Evolutionary conservation across 1,140 invertebrate genomes (phyloP).

Genomic region (Pseudomyrmex dendroicus): DNA sequence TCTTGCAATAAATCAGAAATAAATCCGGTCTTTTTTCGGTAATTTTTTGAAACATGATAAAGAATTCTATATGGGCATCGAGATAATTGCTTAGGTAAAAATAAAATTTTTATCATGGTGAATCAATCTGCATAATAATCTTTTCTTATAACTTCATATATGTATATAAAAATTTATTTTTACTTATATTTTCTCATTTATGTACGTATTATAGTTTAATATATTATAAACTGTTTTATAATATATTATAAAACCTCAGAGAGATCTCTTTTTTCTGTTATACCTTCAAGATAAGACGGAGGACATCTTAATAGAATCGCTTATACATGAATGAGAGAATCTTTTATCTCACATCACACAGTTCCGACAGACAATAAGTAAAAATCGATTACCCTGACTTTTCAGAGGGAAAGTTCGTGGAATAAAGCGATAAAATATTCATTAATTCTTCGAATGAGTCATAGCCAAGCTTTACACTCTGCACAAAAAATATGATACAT

Average conservation of each 20-base stretch:
- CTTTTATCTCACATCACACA: background rate
- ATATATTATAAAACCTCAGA: no score
- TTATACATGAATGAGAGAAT: conserved; percentile 8
- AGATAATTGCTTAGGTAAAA: conserved; percentile 31
- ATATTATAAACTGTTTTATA: no score
- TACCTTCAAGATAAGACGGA: background rate
- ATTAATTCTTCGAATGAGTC: background rate
- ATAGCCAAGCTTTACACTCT: no score
- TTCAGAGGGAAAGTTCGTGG: background rate
- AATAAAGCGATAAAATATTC: background rate
- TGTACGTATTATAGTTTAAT: no score
- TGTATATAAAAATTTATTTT: background rate
- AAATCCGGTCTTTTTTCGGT: background rate
- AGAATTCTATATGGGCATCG: background rate
- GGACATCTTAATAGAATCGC: background rate
- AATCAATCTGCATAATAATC: conserved; percentile 13
- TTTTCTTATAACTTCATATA: background rate
- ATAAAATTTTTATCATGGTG: background rate
- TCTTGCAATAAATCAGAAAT: background rate
- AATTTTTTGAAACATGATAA: background rate
- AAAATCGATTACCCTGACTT: background rate
- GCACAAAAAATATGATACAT: no score
- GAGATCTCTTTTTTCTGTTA: background rate
- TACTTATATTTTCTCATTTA: background rate
- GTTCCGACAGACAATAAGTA: background rate